These are phyloP conservation scores for Eurois occulta DNA, from an alignment of 2,888 invertebrate genomes.

Conservation along the genomic window DNA sequence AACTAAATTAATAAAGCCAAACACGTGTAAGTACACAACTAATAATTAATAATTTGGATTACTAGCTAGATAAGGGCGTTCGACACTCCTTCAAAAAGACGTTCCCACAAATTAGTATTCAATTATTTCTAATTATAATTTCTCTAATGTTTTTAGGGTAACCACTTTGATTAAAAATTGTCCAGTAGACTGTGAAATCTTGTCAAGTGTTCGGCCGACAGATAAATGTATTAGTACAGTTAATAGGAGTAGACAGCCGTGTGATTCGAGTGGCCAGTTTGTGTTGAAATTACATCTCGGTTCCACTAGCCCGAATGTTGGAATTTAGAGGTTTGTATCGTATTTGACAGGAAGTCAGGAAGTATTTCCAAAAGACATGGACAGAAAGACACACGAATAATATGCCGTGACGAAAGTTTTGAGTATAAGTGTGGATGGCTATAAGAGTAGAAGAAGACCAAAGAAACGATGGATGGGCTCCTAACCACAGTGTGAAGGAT, in stretches of 20 bases:
- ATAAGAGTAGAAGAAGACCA: neutral
- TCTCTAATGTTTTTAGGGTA: slow-evolving; percentile 62
- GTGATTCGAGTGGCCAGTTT: slow-evolving; percentile 76
- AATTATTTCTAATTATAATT: slow-evolving; percentile 60
- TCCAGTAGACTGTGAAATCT: slow-evolving; percentile 81
- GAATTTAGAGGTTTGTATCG: neutral
- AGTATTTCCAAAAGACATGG: neutral
- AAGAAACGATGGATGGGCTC: neutral
- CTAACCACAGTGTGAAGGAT: neutral
- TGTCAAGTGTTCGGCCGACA: slow-evolving; percentile 78
- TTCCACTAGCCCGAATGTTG: slow-evolving; percentile 53
- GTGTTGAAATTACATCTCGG: slow-evolving; percentile 61
- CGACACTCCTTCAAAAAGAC: slow-evolving; percentile 23
- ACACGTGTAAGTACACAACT: neutral
- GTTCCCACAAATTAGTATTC: slow-evolving; percentile 62
- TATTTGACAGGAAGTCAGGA: neutral
- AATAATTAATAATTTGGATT: slow-evolving; percentile 34
- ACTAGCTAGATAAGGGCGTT: slow-evolving; percentile 12
- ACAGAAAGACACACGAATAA: neutral
- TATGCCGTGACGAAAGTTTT: neutral
- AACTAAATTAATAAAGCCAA: neutral
- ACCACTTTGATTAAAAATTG: slow-evolving; percentile 77
- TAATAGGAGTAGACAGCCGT: slow-evolving; percentile 81
- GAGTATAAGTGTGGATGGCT: neutral
- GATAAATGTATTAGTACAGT: slow-evolving; percentile 74